Evolutionary conservation across 2,113 vertebrate species (phyloP).

Genomic region (Chionodraco myersi): DNA sequence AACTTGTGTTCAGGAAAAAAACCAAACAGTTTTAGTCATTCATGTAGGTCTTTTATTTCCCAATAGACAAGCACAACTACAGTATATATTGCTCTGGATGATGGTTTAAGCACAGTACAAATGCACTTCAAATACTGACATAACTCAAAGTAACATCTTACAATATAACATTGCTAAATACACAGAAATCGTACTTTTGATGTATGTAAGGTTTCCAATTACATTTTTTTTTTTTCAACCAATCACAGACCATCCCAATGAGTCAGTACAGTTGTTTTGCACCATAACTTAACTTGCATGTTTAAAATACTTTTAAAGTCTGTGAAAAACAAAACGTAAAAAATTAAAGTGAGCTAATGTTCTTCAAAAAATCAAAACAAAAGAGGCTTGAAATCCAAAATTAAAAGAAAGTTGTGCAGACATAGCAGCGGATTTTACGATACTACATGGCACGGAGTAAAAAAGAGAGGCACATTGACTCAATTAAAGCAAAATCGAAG

Average conservation of each 20-base stretch:
- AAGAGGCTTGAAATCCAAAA: not conserved
- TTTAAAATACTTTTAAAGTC: conserved; percentile 39
- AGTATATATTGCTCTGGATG: not conserved
- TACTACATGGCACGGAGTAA: conserved; percentile 16
- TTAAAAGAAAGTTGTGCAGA: not conserved
- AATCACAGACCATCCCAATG: not conserved
- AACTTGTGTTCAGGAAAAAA: not conserved
- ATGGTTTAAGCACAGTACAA: conserved; percentile 14
- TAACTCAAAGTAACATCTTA: conserved; percentile 27
- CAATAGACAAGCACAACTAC: not conserved
- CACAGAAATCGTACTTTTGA: not conserved
- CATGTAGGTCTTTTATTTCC: conserved; percentile 46
- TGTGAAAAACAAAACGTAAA: too few species aligned
- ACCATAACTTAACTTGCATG: not conserved
- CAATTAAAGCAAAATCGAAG: not conserved
- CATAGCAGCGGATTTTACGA: not conserved
- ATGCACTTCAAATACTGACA: conserved; percentile 5
- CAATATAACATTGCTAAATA: conserved; percentile 1
- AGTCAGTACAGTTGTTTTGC: conserved; percentile 8
- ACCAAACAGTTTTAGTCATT: not conserved
- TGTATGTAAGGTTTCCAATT: not conserved
- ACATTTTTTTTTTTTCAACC: not conserved
- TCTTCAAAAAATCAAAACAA: not conserved
- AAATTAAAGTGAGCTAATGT: too few species aligned
- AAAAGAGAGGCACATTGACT: not conserved